Base-by-base conservation (phyloP, 2,113 vertebrate genomes). In the Lophochroa leadbeateri region DNA sequence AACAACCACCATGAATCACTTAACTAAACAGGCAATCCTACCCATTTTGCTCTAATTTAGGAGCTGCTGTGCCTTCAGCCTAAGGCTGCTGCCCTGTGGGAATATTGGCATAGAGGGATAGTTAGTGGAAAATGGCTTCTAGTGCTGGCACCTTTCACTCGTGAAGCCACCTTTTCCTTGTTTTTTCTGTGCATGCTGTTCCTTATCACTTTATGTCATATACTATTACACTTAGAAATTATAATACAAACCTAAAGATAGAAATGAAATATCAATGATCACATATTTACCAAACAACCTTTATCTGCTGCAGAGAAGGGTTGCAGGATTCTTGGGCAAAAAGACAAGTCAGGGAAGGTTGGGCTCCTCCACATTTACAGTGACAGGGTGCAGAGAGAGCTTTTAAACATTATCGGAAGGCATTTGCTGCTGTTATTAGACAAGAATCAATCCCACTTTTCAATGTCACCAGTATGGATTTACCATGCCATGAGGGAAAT, bases 211-310 rank as follows among this genome's bases (percentile, higher is more conserved):
- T 55, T 60, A 19, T 27, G 43, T 25, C 47, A 52, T 39, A 17
- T 44, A 3, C 16, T 35, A 9, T 47, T 67, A 50, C 65, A 52
- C 33, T 57, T 43, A 49, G 39, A 71, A 46, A 53, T 76, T 43
- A 2, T 1, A 47, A 63, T 13, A 46, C 0, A 0, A 43, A 44
- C 60, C 24, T 28, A 57, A 47, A 0, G 14, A 7, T 77, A 58
- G 47, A n/a, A 82, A 69, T 28, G 27, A 91, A 81, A 29, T 50
- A 55, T 39, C 6, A 0, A 1, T 31, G 63, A 41, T 31, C 25
- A 43, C 0, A 1, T 24, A 25, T 41, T 67, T 52, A 41, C 44
- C 57, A 39, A 14, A 5, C 0, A 2, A 49, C 24, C 1, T 31
- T 57, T 28, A n/a, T 27, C n/a, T 79, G 24, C 19, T 55, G 27